Percentiles rank a stretch among this genome's conserved stretches.
Conservation (phyloP, 1,140 invertebrate genomes). For the Limonius californicus region DNA sequence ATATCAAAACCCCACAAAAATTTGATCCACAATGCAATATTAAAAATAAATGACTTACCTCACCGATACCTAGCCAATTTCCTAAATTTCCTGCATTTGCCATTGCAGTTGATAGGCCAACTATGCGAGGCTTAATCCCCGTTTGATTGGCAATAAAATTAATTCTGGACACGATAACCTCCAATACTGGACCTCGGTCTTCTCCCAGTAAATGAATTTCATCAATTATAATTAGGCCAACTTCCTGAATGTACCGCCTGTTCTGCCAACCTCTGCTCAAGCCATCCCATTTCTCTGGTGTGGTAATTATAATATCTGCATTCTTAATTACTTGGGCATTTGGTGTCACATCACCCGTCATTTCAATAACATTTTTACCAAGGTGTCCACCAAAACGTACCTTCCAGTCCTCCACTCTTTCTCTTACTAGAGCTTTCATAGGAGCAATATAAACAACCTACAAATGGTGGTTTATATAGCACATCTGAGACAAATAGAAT, state of each 20-base stretch:
- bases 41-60: slow-evolving; percentile 45
- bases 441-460: slow-evolving; percentile 98
- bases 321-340: slow-evolving; percentile 79
- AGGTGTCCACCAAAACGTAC: slow-evolving; percentile 70
- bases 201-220: slow-evolving; percentile 97
- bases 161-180: slow-evolving; percentile 78
- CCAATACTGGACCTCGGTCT: slow-evolving; percentile 79
- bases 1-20: not conserved
- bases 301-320: slow-evolving; percentile 94
- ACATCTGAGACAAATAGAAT: too few species aligned
- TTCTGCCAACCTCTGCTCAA: slow-evolving; percentile 97
- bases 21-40: too few species aligned
- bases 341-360: slow-evolving; percentile 95
- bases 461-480: slow-evolving; percentile 24
- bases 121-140: slow-evolving; percentile 65
- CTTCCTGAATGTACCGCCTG: slow-evolving; percentile 88
- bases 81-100: slow-evolving; percentile 96
- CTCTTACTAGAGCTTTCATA: slow-evolving; percentile 94
- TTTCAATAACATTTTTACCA: slow-evolving; percentile 86
- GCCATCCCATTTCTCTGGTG: slow-evolving; percentile 99
- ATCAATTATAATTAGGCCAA: slow-evolving; percentile 94
- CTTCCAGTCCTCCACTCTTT: slow-evolving; percentile 96
- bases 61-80: slow-evolving; percentile 90
- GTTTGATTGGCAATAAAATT: slow-evolving; percentile 44
- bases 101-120: slow-evolving; percentile 95